Conservation (phyloP, 92 coral and sea anemone species). For the Epizoanthus illoricatus region DNA sequence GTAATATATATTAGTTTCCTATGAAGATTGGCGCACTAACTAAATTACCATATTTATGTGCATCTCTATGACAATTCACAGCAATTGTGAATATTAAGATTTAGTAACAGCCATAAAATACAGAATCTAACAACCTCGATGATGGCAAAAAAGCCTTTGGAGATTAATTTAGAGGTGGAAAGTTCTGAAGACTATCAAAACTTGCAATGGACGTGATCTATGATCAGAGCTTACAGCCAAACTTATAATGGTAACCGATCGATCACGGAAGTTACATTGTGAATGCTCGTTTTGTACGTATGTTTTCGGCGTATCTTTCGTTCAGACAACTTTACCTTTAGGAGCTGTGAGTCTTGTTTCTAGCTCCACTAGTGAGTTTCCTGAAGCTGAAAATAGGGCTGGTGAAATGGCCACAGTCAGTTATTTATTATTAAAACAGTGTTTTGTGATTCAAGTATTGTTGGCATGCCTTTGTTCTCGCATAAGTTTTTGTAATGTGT, state of each 20-base stretch:
- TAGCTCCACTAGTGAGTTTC: slow-evolving; percentile 21
- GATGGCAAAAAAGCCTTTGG: too few relatives aligned
- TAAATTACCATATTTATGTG: too few relatives aligned
- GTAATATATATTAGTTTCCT: too few relatives aligned
- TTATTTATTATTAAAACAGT: slow-evolving; percentile 38
- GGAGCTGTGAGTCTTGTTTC: slow-evolving; percentile 30
- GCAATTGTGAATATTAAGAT: too few relatives aligned
- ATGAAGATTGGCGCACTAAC: too few relatives aligned
- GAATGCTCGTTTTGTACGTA: not conserved
- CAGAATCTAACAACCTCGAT: too few relatives aligned
- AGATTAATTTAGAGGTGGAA: too few relatives aligned
- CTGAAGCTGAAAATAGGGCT: not conserved
- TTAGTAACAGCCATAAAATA: too few relatives aligned
- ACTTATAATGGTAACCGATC: not conserved
- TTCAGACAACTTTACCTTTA: slow-evolving; percentile 7
- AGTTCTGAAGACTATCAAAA: too few relatives aligned
- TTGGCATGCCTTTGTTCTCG: slow-evolving; percentile 27
- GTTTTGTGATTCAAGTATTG: slow-evolving; percentile 26
- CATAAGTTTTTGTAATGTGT: slow-evolving; percentile 35
- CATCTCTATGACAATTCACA: too few relatives aligned
- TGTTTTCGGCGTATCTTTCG: not conserved
- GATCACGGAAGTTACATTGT: not conserved
- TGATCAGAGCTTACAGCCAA: too few relatives aligned
- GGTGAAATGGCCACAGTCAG: slow-evolving; percentile 11
- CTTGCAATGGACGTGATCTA: too few relatives aligned